Evolutionary conservation across 1,140 invertebrate genomes (phyloP), one percentile per base, ranked within the genome.

Genomic region (Drosophila tsacasi): DNA sequence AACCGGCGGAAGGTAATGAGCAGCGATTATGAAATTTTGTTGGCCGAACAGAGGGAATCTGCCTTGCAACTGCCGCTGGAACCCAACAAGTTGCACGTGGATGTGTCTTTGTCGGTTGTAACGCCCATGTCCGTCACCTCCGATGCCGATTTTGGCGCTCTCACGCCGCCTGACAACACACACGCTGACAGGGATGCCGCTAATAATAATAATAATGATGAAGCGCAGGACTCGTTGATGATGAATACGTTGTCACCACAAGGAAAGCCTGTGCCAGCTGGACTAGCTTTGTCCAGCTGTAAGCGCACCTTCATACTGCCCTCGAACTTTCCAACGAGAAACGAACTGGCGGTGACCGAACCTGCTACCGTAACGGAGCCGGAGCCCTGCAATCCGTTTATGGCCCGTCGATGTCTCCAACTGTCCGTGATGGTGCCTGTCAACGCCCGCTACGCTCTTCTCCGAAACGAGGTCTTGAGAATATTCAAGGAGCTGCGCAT

Each of bases 391-490:
- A 76, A 86, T 62, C 61, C 91, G 0, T 79, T 73, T 30, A 63
- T 85, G 32, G 86, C 96, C 44, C 94, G 95, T 0, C 94, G 95
- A 10, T 96, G 95, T 66, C 81, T 96, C 5, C 95, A 96, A 79
- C 94, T 95, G 82, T 96, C 96, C 2, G 94, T 97, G 3, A 93
- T 95, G 76, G 93, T 96, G 66, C 96, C 96, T 0, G 80, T 97
- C 2, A 94, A 94, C n/a, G 94, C 95, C 30, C 96, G 97, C 81
- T 94, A 95, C 54, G 94, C 94, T 54, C 93, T 97, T 8, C 94
- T 96, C 0, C 96, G 96, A 63, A 95, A 95, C 59, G 96, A 96
- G 13, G 94, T 96, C 19, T 93, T 97, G 40, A 96, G 95, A 54
- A 95, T 96, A 64, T 92, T 97, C 0, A 93, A 95, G 1, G 95